These are phyloP conservation scores for Herpetotheres cachinnans DNA, from an alignment of 2,113 vertebrate species.

Conservation along the genomic window DNA sequence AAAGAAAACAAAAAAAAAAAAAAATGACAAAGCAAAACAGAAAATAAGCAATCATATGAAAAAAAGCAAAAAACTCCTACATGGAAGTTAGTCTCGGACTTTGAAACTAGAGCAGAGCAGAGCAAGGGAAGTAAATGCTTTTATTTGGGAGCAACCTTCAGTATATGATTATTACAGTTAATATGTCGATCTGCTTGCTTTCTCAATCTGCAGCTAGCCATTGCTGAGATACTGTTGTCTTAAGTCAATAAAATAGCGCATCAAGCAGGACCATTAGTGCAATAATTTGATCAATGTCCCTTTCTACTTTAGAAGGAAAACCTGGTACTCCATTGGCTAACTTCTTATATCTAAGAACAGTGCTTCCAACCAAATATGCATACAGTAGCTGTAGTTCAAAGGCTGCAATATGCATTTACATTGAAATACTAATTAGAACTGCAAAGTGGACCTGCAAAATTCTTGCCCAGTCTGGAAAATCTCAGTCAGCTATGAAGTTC, in stretches of 20 bases:
- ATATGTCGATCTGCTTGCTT: background rate
- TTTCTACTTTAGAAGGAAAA: background rate
- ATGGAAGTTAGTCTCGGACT: background rate
- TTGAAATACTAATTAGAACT: background rate
- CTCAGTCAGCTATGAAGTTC: background rate
- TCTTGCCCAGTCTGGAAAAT: background rate
- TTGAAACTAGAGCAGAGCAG: background rate
- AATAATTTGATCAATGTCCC: background rate
- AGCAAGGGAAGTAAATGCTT: background rate
- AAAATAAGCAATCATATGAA: background rate
- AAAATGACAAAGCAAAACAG: background rate
- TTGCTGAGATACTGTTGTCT: background rate
- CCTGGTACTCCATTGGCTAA: background rate
- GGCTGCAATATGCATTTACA: background rate
- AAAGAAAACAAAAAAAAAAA: background rate
- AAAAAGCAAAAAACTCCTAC: background rate
- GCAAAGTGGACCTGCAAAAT: background rate
- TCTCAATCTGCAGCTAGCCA: background rate
- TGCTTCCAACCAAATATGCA: background rate
- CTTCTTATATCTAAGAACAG: background rate
- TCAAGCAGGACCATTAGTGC: background rate
- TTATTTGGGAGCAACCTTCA: background rate
- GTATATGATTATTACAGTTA: background rate
- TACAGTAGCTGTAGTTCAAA: background rate
- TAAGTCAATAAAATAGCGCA: background rate